Conservation (phyloP, 2,888 invertebrate species). For the Arrhopalites spinosus region DNA sequence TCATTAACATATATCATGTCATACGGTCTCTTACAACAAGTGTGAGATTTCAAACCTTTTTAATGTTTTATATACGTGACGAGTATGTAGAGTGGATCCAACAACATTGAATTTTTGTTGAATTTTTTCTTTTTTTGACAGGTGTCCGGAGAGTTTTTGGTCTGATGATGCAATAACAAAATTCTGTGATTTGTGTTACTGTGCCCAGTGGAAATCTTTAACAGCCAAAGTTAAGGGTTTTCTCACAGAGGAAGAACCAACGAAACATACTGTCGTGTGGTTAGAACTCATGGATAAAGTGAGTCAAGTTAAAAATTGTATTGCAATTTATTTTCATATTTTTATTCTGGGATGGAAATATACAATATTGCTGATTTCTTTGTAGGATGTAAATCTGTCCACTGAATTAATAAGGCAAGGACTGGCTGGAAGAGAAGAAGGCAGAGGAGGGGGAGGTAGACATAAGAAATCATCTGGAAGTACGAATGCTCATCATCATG, state of each 20-base stretch:
- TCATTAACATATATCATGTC: no score
- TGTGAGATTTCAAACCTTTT: no score
- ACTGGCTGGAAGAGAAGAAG: conserved; percentile 61
- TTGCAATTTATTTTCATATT: no score
- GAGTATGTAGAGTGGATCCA: no score
- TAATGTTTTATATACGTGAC: no score
- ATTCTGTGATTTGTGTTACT: conserved; percentile 60
- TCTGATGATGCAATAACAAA: conserved; percentile 58
- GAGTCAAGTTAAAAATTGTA: no score
- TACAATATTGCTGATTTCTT: no score
- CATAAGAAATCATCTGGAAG: no score
- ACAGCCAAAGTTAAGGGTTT: conserved; percentile 64
- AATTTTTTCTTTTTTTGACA: conserved; percentile 22
- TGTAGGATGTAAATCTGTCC: conserved; percentile 67
- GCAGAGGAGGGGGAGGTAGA: conserved; percentile 26
- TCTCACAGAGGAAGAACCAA: background rate
- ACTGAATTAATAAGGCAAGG: conserved; percentile 67
- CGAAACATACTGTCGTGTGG: background rate
- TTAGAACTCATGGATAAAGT: conserved; percentile 3
- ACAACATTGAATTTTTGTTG: background rate
- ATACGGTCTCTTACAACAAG: background rate
- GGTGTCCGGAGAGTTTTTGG: conserved; percentile 56
- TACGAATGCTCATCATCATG: no score
- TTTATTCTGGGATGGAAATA: no score
- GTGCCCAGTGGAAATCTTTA: conserved; percentile 75